phyloP scores from a whole-genome alignment of 2,113 vertebrate species.

The Sphaerodactylus townsendi region DNA sequence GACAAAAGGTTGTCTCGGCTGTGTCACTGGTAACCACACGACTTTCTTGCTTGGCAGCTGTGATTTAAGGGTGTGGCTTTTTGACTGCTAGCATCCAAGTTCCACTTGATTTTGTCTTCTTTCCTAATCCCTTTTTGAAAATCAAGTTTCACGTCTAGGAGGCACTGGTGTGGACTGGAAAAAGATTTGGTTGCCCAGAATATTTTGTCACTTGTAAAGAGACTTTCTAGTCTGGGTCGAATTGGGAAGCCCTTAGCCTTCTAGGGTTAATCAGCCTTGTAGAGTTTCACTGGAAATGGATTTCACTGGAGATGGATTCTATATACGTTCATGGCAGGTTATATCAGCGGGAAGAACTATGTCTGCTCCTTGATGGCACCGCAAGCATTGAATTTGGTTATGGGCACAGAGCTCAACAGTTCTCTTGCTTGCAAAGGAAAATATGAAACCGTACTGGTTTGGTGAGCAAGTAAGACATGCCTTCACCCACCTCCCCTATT shows the following conservation, averaged over 20 bases:
- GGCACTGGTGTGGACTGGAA: not conserved
- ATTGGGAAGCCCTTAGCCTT: not conserved
- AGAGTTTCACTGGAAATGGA: not conserved
- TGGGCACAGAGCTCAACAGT: not conserved
- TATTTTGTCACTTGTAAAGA: not conserved
- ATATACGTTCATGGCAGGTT: not conserved
- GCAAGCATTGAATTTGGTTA: not conserved
- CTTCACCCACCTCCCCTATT: not conserved
- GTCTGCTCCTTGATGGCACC: not conserved
- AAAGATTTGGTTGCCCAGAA: not conserved
- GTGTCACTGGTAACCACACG: not conserved
- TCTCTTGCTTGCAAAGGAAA: not conserved
- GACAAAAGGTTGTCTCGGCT: not conserved
- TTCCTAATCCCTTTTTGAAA: not conserved
- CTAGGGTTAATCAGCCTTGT: not conserved
- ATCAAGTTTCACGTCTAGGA: not conserved
- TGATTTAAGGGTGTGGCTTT: not conserved
- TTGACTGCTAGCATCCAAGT: not conserved
- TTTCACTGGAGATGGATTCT: not conserved
- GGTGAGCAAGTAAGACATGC: not conserved
- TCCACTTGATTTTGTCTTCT: constrained; percentile 14
- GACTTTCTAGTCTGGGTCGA: not conserved
- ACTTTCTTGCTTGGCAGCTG: not conserved
- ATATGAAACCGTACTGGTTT: not conserved
- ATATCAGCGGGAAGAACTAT: not conserved